These are phyloP conservation scores for Siniperca knerii DNA, from an alignment of 2,113 vertebrate genomes.

Conservation along the genomic window DNA sequence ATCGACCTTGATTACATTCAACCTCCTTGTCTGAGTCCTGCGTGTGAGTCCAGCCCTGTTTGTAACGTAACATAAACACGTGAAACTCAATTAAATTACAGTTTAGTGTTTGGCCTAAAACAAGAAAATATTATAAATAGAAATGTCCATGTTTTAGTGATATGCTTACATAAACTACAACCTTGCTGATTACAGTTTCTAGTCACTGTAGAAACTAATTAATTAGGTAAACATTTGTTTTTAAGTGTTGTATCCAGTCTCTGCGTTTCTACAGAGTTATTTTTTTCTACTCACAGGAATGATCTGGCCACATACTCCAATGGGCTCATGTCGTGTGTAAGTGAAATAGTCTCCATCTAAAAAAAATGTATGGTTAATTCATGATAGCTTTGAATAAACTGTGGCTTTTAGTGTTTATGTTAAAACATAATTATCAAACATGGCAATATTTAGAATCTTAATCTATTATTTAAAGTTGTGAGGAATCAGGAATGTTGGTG, in stretches of 20 bases:
- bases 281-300: conserved; percentile 88
- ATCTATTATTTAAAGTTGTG: background rate
- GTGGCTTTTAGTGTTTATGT: background rate
- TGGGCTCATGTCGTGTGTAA: conserved; percentile 90
- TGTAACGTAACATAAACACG: too few species aligned
- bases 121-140: background rate
- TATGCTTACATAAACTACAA: background rate
- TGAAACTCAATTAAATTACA: too few species aligned
- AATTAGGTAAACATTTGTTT: background rate
- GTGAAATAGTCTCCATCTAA: conserved; percentile 91
- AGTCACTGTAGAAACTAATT: background rate
- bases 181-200: background rate
- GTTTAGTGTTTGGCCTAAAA: too few species aligned
- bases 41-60: too few species aligned
- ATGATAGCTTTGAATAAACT: background rate
- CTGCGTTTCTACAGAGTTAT: background rate
- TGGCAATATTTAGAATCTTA: background rate
- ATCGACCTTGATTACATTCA: too few species aligned
- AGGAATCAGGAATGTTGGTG: background rate
- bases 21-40: too few species aligned
- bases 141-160: background rate
- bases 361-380: background rate
- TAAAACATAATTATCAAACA: background rate
- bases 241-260: background rate
- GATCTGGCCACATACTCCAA: conserved; percentile 93